A percentile compares a stretch with the other conserved stretches of the same genome.
Evolutionary conservation across 2,113 vertebrate species (phyloP).

Genomic region (Triplophysa siluroides): DNA sequence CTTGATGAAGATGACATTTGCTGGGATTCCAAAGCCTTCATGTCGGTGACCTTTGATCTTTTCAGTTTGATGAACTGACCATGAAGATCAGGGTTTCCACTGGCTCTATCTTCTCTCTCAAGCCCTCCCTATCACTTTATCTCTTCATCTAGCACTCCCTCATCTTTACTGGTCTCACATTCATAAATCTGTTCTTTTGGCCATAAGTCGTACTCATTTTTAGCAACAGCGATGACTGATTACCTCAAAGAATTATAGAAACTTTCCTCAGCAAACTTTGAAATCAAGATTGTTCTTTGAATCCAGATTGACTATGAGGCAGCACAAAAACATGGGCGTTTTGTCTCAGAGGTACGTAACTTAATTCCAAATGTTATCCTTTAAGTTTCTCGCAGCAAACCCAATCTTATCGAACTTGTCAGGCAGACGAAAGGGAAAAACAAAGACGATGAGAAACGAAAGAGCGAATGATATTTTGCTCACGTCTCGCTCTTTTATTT

Average conservation of each 20-base stretch:
- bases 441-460: conserved; percentile 40
- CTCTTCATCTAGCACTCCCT: conserved; percentile 36
- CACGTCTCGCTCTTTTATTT: conserved; percentile 62
- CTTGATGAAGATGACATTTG: conserved; percentile 13
- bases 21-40: neutral
- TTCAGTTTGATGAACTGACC: conserved; percentile 23
- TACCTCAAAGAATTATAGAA: neutral
- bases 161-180: conserved; percentile 33
- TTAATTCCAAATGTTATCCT: conserved; percentile 21
- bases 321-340: too few relatives aligned
- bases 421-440: conserved; percentile 36
- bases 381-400: neutral
- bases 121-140: conserved; percentile 48
- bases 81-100: conserved; percentile 6
- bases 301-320: too few relatives aligned
- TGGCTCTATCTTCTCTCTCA: conserved; percentile 25
- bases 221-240: conserved; percentile 25
- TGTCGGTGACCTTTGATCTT: neutral
- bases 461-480: conserved; percentile 60
- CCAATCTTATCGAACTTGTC: conserved; percentile 14
- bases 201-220: conserved; percentile 16
- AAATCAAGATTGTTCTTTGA: too few relatives aligned
- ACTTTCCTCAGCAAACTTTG: neutral
- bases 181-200: conserved; percentile 35
- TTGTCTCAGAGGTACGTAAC: conserved; percentile 1